Evolutionary conservation across 2,888 invertebrate genomes (phyloP), one percentile per base, ranked within the genome.

Genomic region (Linnaemya tessellans): DNA sequence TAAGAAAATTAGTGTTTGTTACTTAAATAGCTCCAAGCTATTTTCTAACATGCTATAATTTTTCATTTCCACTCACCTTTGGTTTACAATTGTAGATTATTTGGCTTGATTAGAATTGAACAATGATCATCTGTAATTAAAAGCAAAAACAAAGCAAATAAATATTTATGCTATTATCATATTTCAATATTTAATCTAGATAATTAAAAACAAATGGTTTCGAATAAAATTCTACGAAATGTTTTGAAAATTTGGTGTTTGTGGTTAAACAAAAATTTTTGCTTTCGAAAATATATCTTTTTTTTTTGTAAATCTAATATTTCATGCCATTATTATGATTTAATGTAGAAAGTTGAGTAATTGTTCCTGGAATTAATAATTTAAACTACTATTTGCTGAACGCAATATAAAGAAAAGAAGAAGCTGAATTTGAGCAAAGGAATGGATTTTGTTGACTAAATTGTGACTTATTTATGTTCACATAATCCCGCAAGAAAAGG

Each of bases 71-170:
- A 81, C 79, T 81, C 43, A 85, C 85, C 79, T 79, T 70, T 70
- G 68, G 54, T 35, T 74, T 78, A 20, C 25, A 54, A 41, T 80
- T 71, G 25, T 80, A 62, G 46, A 20, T n/a, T 62, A 20, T 79
- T 79, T 54, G 60, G 38, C 51, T 67, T 83, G 60, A 30, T 75
- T 80, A 38, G 41, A 71, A 58, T 81, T 84, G 35, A 58, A 74
- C 62, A 65, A 58, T 56, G 78, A 85, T 85, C 79, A 82, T 79
- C 82, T 85, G 82, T 65, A 85, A 85, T 35, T 20, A 43, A 38
- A 83, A 35, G n/a, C 49, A 51, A 30, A 60, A 62, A 43, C 11
- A 2, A 64, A 58, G 54, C 1, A 78, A 38, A 46, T 38, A 51
- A 74, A 49, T 60, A 49, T 56, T 62, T 64, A 41, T 65, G 5